These are phyloP conservation scores for Pterocles orientalis DNA, from an alignment of 2,113 vertebrate species.

Conservation along the genomic window DNA sequence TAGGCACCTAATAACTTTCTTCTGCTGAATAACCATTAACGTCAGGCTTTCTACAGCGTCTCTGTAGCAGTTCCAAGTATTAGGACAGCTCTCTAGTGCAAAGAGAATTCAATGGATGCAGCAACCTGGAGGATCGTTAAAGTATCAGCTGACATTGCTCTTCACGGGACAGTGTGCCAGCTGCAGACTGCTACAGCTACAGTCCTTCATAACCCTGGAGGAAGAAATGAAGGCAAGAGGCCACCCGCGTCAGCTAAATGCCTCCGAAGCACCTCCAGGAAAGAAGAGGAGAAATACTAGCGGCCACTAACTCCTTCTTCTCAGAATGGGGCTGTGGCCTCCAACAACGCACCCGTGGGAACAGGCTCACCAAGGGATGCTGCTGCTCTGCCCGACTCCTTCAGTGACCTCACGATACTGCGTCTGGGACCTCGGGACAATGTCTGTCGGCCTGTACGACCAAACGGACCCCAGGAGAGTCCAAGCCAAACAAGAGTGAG, in stretches of 20 bases:
- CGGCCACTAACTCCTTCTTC: not conserved
- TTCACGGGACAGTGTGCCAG: not conserved
- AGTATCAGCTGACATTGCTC: not conserved
- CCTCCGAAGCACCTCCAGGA: not conserved
- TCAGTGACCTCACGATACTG: not conserved
- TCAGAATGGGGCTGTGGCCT: not conserved
- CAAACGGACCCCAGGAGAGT: rapidly evolving
- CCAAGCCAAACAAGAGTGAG: not conserved
- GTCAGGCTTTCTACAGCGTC: not conserved
- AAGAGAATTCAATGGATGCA: not conserved
- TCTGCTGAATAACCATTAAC: not conserved
- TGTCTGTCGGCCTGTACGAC: not conserved
- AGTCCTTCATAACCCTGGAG: not conserved
- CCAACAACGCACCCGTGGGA: not conserved
- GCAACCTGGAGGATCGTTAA: not conserved
- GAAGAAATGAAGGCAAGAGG: not conserved
- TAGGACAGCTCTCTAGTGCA: not conserved
- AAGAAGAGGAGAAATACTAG: not conserved
- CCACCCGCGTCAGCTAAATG: not conserved
- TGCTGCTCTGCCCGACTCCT: not conserved
- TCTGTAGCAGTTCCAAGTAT: not conserved
- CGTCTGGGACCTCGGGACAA: not conserved
- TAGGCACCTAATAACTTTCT: not conserved
- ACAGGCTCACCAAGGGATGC: not conserved
- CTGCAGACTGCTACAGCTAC: not conserved